These are phyloP conservation scores for Erinaceus europaeus DNA, from an alignment of 2,113 vertebrate species.

Conservation along the genomic window DNA sequence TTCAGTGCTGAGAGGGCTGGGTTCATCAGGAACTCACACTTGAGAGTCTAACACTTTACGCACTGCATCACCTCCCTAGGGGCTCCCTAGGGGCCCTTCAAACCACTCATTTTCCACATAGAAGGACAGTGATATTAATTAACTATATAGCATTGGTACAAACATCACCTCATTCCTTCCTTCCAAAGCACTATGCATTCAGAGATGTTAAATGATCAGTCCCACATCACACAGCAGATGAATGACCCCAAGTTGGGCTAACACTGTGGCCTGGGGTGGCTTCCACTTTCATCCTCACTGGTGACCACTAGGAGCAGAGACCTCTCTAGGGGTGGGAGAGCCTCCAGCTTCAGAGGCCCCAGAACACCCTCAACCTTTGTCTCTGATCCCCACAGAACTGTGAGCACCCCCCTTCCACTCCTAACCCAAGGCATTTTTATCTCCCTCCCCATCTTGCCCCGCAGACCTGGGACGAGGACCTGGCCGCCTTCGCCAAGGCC, in stretches of 20 bases:
- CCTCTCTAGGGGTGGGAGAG: neutral
- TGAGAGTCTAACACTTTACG: too few relatives aligned
- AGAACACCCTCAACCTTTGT: neutral
- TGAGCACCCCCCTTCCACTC: neutral
- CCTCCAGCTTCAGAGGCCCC: neutral
- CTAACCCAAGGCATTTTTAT: neutral
- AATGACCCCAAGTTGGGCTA: neutral
- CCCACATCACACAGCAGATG: neutral
- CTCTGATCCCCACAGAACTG: neutral
- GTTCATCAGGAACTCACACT: too few relatives aligned
- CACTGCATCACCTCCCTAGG: too few relatives aligned
- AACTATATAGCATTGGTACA: neutral
- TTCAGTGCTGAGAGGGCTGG: too few relatives aligned
- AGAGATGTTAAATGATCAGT: neutral
- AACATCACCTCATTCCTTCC: neutral
- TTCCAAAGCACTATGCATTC: neutral
- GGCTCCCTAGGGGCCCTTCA: too few relatives aligned
- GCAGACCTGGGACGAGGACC: conserved; percentile 81
- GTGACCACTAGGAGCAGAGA: neutral
- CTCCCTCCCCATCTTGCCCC: neutral
- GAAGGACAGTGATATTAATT: neutral
- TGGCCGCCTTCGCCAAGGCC: conserved; percentile 82
- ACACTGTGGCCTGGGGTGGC: neutral
- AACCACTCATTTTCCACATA: neutral
- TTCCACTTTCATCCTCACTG: neutral